Evolutionary conservation across 2,797 vertebrate genomes (phyloP), one percentile per base, ranked within the genome.

Genomic region (Paedocypris micromegethes): DNA sequence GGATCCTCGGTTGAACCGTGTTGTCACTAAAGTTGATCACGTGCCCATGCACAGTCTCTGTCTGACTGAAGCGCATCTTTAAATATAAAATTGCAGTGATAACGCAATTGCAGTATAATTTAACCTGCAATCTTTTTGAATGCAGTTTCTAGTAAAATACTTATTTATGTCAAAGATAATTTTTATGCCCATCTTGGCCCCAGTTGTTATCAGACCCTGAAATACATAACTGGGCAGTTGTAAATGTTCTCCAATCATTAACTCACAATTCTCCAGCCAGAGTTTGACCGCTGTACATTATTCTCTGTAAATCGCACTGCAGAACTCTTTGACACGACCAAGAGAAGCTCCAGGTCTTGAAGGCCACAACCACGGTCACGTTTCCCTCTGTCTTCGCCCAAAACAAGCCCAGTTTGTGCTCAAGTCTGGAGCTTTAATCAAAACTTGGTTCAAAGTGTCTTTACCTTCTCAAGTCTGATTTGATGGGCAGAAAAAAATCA

Each of bases 221-320:
- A 75, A 80, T 82, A 82, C 82, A 78, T 77, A 80, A 82, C 71
- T 50, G 62, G 73, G 66, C 67, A 55, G 82, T 81, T 79, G 76
- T 86, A 80, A 86, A 80, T 77, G 74, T 82, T 78, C 76, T 86
- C 67, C 78, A 88, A 88, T 90, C 80, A 90, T 90, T 90, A 88
- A 88, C 88, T n/a, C 45, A 70, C 59, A 42, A 9, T 77, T 79
- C 75, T 80, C 73, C 64, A 73, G 58, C 73, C 9, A 75, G 65
- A 81, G 76, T 82, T 82, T 75, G 79, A 64, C 58, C 66, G 57
- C 50, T 61, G 51, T 56, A 75, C 52, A n/a, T 78, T 78, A 41
- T 58, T 55, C 77, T 76, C 67, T 66, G 60, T 68, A 48, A 66
- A 58, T 37, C 6, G 40, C 61, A 55, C 38, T 43, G 64, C 46